A percentile compares a stretch with the other conserved stretches of the same genome.
Evolutionary conservation across 2,888 invertebrate species (phyloP).

Genomic region (Lycaena phlaeas): DNA sequence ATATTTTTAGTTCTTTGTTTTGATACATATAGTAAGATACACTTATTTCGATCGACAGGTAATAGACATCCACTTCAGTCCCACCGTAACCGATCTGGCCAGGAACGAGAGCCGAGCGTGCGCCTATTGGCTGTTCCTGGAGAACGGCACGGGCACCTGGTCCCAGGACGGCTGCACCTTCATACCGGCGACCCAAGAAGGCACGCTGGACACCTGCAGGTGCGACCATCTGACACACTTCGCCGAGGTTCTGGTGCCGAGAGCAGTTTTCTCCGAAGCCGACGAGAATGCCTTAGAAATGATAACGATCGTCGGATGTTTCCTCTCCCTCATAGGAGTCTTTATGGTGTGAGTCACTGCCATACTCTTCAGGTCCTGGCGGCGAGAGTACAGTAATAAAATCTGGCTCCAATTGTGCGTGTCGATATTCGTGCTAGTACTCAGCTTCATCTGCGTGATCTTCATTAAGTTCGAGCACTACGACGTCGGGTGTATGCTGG

Average conservation of each 20-base stretch:
- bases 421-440: conserved; percentile 57
- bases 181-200: conserved; percentile 33
- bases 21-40: no score
- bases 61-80: conserved; percentile 53
- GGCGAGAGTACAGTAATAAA: conserved; percentile 75
- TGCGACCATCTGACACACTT: conserved; percentile 75
- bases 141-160: conserved; percentile 59
- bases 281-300: conserved; percentile 54
- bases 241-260: conserved; percentile 63
- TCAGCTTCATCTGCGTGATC: conserved; percentile 46
- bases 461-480: conserved; percentile 43
- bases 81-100: conserved; percentile 29
- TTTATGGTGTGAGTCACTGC: conserved; percentile 67
- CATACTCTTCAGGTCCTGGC: conserved; percentile 70
- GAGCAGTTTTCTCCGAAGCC: conserved; percentile 40
- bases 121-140: conserved; percentile 70
- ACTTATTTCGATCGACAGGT: no score
- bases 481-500: conserved; percentile 61
- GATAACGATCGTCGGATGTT: conserved; percentile 65
- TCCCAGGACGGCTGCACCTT: conserved; percentile 66
- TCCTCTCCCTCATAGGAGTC: conserved; percentile 65
- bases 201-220: conserved; percentile 57
- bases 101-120: conserved; percentile 53
- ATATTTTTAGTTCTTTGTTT: no score
- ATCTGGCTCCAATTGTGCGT: conserved; percentile 72